Base-by-base conservation (phyloP, 1,140 invertebrate genomes). In the Chironomus striatipennis region DNA sequence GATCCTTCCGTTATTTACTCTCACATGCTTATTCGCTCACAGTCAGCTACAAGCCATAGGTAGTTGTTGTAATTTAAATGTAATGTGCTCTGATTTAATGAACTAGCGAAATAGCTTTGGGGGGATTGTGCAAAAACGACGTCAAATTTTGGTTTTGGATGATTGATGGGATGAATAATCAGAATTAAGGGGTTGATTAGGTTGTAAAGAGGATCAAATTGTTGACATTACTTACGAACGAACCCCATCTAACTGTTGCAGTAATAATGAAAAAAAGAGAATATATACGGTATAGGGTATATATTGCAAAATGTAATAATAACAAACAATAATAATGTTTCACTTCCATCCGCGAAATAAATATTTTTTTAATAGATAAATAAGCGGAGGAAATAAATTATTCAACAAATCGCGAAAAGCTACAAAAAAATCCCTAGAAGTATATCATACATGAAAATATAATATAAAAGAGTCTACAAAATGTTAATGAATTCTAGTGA, bases 1-100 rank as follows among this genome's bases (percentile, higher is more conserved):
- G 20, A 70, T 70, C 65, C 65, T 70, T 70, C 65, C 65, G 65
- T 70, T 70, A 70, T 18, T 7, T 70, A 10, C n/a, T 57, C n/a
- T 57, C n/a, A n/a, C 47, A 12, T 57, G 12, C 47, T 57, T 10
- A n/a, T 15, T 47, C 43, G 43, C 43, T 47, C 8, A 57, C 47
- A n/a, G 7, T 2, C 43, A 47, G 43, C n/a, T n/a, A 15, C n/a
- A 57, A n/a, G n/a, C 12, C 24, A 34, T 34, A 34, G 24, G 24
- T 34, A 10, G 47, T 15, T n/a, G 47, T 34, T 34, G 24, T 34
- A 34, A 34, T 34, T 57, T 57, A 15, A 57, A 57, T 57, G 47
- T 34, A 57, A 57, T 57, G 47, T 57, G 47, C 47, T 57, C 47
- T 57, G 47, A 57, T 57, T 57, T 57, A 57, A 57, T 57, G 47